Base-by-base conservation (phyloP, 2,888 invertebrate genomes). In the Callinectes sapidus region DNA sequence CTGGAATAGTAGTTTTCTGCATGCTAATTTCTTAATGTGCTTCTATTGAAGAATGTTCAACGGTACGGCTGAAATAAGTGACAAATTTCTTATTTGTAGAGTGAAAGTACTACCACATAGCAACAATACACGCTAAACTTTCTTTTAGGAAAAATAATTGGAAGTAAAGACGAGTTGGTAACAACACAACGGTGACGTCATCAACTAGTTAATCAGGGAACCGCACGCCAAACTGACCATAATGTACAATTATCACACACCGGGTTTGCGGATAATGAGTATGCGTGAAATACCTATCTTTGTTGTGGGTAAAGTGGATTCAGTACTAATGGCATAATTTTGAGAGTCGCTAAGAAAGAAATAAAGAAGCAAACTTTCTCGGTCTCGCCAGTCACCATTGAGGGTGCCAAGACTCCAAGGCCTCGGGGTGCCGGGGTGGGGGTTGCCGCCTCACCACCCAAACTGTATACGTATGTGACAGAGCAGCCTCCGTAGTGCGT, bases 381-480 rank as follows among this genome's bases (percentile, higher is more conserved):
- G 35, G 81, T 81, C 71, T 71, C 16, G 35, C 14, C 32, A 35
- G n/a, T 81, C 35, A 32, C 81, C 81, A 35, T 35, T 81, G 35
- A 13, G 81, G 81, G 81, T 81, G 81, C 81, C 81, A 81, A 81
- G 35, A 35, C 81, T 28, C 71, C 28, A 61, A 77, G 71, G 71
- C 71, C 71, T 77, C 5, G 35, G 81, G 81, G 35, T n/a, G 35
- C 35, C 35, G 35, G 35, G 81, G 81, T 61, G 35, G 13, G 32
- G 35, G 81, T 81, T 81, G 81, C 81, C 81, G 81, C 81, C 81
- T 81, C 10, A 28, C 81, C 81, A 81, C 81, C 81, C 81, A 81
- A 81, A 3, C 71, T 13, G n/a, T 16, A 81, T 35, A 81, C 81
- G 81, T 81, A 35, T 18, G 81, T 5, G 81, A 81, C 35, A 81